Evolutionary conservation across 2,797 vertebrate genomes (phyloP), one percentile per base, ranked within the genome.

Genomic region (Pachyuromys duprasi): DNA sequence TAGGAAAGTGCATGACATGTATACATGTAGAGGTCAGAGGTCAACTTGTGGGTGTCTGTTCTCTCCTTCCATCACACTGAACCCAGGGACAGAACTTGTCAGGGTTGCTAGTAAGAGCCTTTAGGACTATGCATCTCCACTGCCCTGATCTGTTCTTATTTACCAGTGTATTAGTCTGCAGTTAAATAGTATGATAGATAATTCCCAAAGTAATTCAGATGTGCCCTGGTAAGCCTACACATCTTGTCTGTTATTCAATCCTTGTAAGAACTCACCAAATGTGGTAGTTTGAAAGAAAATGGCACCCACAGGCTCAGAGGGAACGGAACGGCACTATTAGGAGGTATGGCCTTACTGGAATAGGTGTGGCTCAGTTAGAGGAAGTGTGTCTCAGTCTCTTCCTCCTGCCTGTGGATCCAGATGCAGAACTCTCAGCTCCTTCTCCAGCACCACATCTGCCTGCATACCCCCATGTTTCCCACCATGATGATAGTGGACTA

Each of bases 151-250:
- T 92, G 70, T 95, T 60, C 67, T 95, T 62, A 84, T 39, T 39
- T 95, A 65, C 20, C n/a, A 92, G 26, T 62, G 4, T 76, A 31
- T 76, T 81, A 78, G 62, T 90, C 67, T 6, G 60, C 62, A 92
- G 65, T 39, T 83, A 62, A 93, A 88, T 8, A 91, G 24, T 53
- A 67, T 86, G 82, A 55, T 33, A 93, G 88, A 88, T 72, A 93
- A 97, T 31, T 33, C 67, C 60, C 8, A 62, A 24, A 90, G n/a
- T 75, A 86, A 97, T 49, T 90, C 31, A 15, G 31, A 82, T 90
- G 39, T 95, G 39, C 36, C 69, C 57, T 87, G 90, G 31, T 70
- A 88, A 4, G 42, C 93, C 69, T 39, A 93, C 7, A 39, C 17
- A 90, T 11, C 81, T 24, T 75, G 4, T 31, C 11, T 28, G 26